These are phyloP conservation scores for Garrulus glandarius DNA, from an alignment of 2,797 vertebrate genomes.

Conservation along the genomic window DNA sequence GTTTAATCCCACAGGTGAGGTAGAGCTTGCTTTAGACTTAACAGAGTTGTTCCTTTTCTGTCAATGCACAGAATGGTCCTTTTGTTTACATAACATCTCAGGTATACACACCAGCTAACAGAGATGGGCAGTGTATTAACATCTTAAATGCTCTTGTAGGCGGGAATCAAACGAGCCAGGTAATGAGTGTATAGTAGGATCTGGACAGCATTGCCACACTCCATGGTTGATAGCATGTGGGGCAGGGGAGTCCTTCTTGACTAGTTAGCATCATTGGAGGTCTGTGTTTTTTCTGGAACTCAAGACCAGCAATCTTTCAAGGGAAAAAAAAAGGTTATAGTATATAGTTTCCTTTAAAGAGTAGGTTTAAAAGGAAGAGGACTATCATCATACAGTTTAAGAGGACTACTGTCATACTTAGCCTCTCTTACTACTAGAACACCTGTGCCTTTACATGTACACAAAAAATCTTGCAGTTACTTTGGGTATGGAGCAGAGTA, in stretches of 20 bases:
- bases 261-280: not conserved
- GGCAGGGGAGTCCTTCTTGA: not conserved
- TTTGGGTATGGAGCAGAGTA: not conserved
- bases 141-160: not conserved
- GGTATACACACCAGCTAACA: not conserved
- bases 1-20: not conserved
- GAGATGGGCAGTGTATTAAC: not conserved
- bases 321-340: not conserved
- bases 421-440: not conserved
- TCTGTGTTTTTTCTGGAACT: not conserved
- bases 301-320: not conserved
- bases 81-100: not conserved
- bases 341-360: not conserved
- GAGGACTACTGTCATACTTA: not conserved
- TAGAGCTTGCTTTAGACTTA: not conserved
- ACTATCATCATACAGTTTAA: not conserved
- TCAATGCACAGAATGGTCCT: not conserved
- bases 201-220: not conserved
- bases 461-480: not conserved
- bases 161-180: accelerated
- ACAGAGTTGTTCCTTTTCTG: not conserved
- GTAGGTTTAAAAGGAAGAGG: not conserved
- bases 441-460: not conserved
- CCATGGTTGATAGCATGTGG: accelerated
- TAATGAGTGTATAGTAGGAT: not conserved